Base-by-base conservation (phyloP, 2,888 invertebrate species). In the Scaeva pyrastri region DNA sequence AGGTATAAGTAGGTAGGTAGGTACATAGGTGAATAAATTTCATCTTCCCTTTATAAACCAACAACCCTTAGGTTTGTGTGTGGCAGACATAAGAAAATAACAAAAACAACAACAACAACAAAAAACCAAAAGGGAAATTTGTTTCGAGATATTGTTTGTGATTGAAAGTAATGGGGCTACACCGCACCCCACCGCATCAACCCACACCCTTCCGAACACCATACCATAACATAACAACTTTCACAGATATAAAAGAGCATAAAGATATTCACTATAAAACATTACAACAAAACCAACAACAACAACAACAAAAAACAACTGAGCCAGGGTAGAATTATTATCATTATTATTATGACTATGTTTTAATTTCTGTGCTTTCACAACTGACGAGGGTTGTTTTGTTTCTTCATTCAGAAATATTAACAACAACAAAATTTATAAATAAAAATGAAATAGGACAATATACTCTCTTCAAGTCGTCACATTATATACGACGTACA, bases 291-390 rank as follows among this genome's bases (percentile, higher is more conserved):
- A n/a, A n/a, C n/a, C n/a, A n/a, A 55, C 45, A 60, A 50, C 19
- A 3, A 16, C 45, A 45, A 12, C 23, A 19, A 73, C 50, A 50
- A 62, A 36, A 64, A 19, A 14, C 43, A 11, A 55, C 16, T 26
- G 16, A 11, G 62, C 16, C 55, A 55, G 77, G 73, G 41, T 36
- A 39, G 58, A 39, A 60, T 39, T 60, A 60, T 86, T 82, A 86
- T 85, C 72, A 80, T 86, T 81, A 81, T 86, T 86, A 77, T 86
- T 86, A 86, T 78, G 86, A 70, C 71, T 71, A 64, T 77, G 82
- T 86, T 86, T 86, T 86, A 86, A 86, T 86, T 86, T 86, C 71
- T 86, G 64, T 73, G 74, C 68, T 71, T 77, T 77, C 73, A n/a
- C n/a, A 77, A 85, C 72, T 71, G 50, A 66, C 50, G 41, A 66